Conservation (phyloP, 2,797 vertebrate species). For the Muscicapa comitata region DNA sequence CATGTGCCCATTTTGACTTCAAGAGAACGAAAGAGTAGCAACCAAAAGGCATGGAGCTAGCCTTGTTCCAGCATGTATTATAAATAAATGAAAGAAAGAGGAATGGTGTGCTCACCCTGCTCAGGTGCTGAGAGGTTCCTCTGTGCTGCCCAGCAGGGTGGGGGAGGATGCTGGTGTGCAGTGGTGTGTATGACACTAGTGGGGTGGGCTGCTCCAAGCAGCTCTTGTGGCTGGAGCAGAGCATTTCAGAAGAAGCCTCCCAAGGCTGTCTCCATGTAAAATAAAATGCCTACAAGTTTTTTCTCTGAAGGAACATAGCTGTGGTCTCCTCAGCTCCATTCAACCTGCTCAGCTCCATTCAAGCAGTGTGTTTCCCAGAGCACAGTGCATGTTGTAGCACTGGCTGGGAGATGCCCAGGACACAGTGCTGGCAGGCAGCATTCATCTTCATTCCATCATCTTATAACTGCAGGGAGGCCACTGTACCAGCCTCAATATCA, state of each 20-base stretch:
- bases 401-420: neutral
- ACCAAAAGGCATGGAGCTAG: neutral
- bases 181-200: rapidly evolving
- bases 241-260: neutral
- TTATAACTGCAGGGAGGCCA: neutral
- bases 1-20: neutral
- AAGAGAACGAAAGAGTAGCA: neutral
- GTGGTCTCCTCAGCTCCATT: neutral
- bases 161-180: neutral
- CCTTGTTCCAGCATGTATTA: neutral
- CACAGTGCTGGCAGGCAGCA: neutral
- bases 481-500: neutral
- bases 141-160: neutral
- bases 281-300: neutral
- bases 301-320: neutral
- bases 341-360: neutral
- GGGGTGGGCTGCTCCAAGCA: neutral
- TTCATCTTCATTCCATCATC: neutral
- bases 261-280: neutral
- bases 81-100: neutral
- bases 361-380: neutral
- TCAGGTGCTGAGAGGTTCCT: neutral
- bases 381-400: rapidly evolving
- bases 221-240: neutral
- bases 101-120: rapidly evolving